These are phyloP conservation scores for Papilio gigon DNA, from an alignment of 2,888 invertebrate genomes.

Conservation along the genomic window DNA sequence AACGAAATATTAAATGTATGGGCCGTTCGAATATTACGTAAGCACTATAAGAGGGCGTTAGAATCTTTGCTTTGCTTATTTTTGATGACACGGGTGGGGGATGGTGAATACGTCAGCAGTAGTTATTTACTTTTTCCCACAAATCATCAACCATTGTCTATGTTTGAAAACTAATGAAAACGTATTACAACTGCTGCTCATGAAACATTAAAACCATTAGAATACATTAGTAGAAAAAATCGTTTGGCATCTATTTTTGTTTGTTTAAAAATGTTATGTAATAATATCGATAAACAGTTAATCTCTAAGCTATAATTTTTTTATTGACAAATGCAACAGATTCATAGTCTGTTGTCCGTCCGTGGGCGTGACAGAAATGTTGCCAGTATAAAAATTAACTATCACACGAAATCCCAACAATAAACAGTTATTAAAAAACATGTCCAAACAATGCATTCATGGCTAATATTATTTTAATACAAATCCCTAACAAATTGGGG, in stretches of 20 bases:
- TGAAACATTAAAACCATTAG: too few relatives aligned
- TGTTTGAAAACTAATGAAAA: too few relatives aligned
- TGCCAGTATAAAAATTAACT: constrained; percentile 38
- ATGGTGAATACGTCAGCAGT: too few relatives aligned
- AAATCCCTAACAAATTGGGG: constrained; percentile 47
- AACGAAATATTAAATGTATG: not conserved
- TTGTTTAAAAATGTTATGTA: not conserved
- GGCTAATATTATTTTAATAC: constrained; percentile 50
- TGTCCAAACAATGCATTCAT: constrained; percentile 45
- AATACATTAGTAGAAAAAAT: too few relatives aligned
- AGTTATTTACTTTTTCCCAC: too few relatives aligned
- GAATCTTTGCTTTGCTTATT: too few relatives aligned
- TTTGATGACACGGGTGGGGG: too few relatives aligned
- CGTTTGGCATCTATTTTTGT: not conserved
- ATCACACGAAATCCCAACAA: constrained; percentile 45
- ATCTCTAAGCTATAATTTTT: constrained; percentile 20
- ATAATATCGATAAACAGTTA: constrained; percentile 2
- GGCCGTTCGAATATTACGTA: too few relatives aligned
- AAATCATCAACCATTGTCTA: too few relatives aligned
- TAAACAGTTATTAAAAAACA: constrained; percentile 49
- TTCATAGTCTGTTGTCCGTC: constrained; percentile 28
- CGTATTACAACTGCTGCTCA: too few relatives aligned
- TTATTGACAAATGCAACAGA: constrained; percentile 30
- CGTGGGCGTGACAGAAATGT: constrained; percentile 36
- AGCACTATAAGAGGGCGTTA: too few relatives aligned